phyloP scores from a whole-genome alignment of 2,888 invertebrate genomes.

The Dynastes tityus region DNA sequence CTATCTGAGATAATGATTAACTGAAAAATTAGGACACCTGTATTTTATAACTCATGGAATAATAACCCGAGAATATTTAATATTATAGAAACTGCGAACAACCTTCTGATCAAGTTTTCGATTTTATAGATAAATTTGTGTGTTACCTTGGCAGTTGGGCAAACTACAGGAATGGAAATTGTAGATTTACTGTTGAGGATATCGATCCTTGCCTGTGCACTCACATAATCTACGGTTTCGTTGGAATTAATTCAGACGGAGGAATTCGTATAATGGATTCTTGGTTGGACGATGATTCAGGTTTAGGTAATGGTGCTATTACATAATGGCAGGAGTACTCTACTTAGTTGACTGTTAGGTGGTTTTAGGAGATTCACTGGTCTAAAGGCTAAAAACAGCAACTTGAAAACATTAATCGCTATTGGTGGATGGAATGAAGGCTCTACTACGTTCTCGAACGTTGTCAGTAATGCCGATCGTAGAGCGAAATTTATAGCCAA shows the following conservation, averaged over 20 bases:
- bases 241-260: constrained; percentile 75
- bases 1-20: no score
- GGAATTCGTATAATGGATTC: constrained; percentile 74
- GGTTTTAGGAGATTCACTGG: constrained; percentile 73
- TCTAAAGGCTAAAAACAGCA: constrained; percentile 72
- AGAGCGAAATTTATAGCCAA: constrained; percentile 75
- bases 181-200: constrained; percentile 78
- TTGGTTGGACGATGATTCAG: constrained; percentile 71
- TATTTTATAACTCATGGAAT: no score
- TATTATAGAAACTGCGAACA: no score
- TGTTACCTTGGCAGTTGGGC: constrained; percentile 89
- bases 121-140: constrained; percentile 75
- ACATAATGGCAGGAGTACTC: not conserved
- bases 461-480: constrained; percentile 68
- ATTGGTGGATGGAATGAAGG: constrained; percentile 80
- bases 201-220: constrained; percentile 82
- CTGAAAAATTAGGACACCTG: no score
- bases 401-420: constrained; percentile 75
- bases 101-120: not conserved
- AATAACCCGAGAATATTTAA: no score
- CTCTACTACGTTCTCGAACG: constrained; percentile 66
- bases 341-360: constrained; percentile 59
- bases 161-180: constrained; percentile 77
- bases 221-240: constrained; percentile 83
- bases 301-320: constrained; percentile 68